Conservation (phyloP, 2,888 invertebrate genomes). For the Drosophila colorata region DNA sequence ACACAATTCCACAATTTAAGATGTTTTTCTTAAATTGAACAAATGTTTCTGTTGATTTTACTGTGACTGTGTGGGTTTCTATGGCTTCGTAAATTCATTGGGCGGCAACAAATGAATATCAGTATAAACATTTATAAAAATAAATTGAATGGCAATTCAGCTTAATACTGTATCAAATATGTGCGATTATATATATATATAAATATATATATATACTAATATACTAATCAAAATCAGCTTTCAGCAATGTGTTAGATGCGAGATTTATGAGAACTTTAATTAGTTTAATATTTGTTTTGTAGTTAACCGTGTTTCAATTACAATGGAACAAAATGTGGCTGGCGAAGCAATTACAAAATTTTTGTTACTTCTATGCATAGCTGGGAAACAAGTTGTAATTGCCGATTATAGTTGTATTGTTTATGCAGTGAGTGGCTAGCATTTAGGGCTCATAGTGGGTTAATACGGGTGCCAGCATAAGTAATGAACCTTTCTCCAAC, state of each 20-base stretch:
- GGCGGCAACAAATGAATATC: constrained; percentile 8
- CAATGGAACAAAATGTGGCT: constrained; percentile 13
- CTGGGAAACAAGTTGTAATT: not conserved
- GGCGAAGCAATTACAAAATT: constrained; percentile 19
- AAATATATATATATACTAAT: not conserved
- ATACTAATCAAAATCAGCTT: constrained; percentile 1
- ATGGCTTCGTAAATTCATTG: constrained; percentile 3
- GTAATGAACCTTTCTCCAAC: constrained; percentile 2
- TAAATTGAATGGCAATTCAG: constrained; percentile 4
- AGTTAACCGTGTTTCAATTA: constrained; percentile 17
- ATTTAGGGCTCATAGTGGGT: not conserved
- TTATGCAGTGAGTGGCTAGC: not conserved
- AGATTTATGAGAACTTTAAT: not conserved
- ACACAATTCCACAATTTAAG: not conserved
- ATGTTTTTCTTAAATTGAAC: not conserved
- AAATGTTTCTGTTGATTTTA: not conserved
- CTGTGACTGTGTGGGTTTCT: not conserved
- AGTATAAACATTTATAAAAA: constrained; percentile 1
- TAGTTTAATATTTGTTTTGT: not conserved
- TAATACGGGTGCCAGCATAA: constrained; percentile 24
- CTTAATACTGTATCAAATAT: not conserved
- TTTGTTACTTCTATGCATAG: constrained; percentile 1
- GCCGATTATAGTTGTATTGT: not conserved
- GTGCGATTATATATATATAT: not conserved
- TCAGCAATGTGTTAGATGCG: not conserved